Percentiles rank a stretch among this genome's conserved stretches.
Evolutionary conservation across 2,113 vertebrate genomes (phyloP).

Genomic region (Antigone vipio): DNA sequence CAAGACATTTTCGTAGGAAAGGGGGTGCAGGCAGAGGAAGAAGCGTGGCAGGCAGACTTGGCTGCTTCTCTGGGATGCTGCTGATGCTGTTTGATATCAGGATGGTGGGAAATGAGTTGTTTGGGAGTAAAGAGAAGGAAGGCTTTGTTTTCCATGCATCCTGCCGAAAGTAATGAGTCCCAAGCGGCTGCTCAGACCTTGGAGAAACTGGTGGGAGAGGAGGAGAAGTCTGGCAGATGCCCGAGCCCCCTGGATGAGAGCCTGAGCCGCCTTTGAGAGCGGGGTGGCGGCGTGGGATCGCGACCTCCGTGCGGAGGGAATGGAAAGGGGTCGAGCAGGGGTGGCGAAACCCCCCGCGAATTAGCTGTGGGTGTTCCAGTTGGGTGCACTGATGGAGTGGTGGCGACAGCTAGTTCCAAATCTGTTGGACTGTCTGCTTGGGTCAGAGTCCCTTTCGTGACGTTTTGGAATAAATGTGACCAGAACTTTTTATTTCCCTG

Average conservation of each 20-base stretch:
- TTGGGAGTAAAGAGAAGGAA: background rate
- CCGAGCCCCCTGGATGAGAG: background rate
- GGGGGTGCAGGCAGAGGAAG: background rate
- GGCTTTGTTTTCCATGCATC: background rate
- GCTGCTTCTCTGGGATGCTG: background rate
- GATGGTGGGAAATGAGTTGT: background rate
- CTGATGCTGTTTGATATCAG: background rate
- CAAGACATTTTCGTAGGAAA: background rate
- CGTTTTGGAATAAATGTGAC: fast-evolving
- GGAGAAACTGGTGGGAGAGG: background rate
- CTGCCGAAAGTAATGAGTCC: background rate
- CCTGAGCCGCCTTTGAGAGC: background rate
- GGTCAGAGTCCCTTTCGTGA: background rate
- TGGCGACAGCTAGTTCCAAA: background rate
- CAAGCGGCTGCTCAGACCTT: background rate
- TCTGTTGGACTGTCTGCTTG: background rate
- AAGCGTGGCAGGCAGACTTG: background rate
- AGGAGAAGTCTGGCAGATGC: background rate
- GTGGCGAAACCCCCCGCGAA: background rate
- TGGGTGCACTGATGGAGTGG: background rate
- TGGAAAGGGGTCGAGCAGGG: background rate
- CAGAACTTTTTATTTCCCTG: background rate
- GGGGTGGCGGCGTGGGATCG: background rate
- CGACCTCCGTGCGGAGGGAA: background rate
- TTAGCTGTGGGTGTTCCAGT: background rate